phyloP scores from a whole-genome alignment of 2,113 vertebrate species.

The Triplophysa dalaica region DNA sequence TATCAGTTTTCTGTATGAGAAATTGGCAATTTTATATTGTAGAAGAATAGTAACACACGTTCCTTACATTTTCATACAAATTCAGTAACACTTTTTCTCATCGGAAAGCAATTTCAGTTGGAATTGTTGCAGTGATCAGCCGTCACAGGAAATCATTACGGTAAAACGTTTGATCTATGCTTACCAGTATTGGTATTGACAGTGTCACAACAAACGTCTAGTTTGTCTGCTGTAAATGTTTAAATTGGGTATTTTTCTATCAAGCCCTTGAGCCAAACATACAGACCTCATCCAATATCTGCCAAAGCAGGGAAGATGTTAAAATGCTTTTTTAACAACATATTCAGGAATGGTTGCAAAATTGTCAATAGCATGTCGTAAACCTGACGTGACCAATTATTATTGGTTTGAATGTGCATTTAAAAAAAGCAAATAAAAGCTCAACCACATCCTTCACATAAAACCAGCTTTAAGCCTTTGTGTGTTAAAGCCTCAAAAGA shows the following conservation, averaged over 20 bases:
- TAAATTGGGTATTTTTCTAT: conserved; percentile 1
- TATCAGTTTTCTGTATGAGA: too few species aligned
- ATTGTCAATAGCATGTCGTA: conserved; percentile 26
- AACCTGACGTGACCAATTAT: neutral
- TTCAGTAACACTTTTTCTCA: too few species aligned
- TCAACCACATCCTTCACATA: conserved; percentile 2
- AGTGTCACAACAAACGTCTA: neutral
- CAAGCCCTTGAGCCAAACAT: neutral
- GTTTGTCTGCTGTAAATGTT: conserved; percentile 13
- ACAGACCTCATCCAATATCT: neutral
- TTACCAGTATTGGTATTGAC: conserved; percentile 10
- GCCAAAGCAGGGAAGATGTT: neutral
- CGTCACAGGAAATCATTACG: conserved; percentile 8
- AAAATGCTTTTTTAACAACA: neutral
- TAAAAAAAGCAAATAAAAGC: neutral
- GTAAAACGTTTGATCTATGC: conserved; percentile 1
- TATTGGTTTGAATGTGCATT: conserved; percentile 22
- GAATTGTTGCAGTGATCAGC: neutral
- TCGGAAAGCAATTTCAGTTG: too few species aligned
- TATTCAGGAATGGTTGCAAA: conserved; percentile 21
- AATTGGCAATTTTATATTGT: too few species aligned
- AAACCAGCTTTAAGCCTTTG: conserved; percentile 23
- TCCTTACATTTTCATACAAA: too few species aligned
- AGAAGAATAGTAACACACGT: too few species aligned
- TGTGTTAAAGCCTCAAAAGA: conserved; percentile 40